Evolutionary conservation across 2,888 invertebrate genomes (phyloP).

Genomic region (Kuschelorhynchus macadamiae): DNA sequence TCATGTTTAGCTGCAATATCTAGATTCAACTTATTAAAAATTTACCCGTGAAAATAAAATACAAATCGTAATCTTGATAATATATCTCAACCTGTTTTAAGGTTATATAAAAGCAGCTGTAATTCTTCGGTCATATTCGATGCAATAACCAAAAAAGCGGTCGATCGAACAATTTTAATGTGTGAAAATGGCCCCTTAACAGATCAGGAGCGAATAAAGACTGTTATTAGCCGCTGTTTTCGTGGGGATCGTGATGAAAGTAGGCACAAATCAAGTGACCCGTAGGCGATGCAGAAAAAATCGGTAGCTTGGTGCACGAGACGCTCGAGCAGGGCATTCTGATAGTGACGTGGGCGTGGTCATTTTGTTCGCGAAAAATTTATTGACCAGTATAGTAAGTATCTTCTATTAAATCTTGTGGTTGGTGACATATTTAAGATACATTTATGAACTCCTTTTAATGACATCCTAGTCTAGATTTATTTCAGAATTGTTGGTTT

Average conservation of each 20-base stretch:
- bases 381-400: slow-evolving; percentile 16
- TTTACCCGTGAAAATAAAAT: too few relatives aligned
- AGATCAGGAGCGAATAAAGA: neutral
- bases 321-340: slow-evolving; percentile 17
- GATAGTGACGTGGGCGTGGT: slow-evolving; percentile 29
- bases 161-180: slow-evolving; percentile 12
- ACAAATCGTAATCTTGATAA: neutral
- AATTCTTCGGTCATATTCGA: slow-evolving; percentile 17
- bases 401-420: slow-evolving; percentile 12
- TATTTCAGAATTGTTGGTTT: too few relatives aligned
- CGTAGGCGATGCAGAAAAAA: slow-evolving; percentile 36
- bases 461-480: too few relatives aligned
- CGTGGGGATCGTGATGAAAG: slow-evolving; percentile 27
- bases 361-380: slow-evolving; percentile 20
- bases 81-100: slow-evolving; percentile 8
- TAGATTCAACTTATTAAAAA: too few relatives aligned
- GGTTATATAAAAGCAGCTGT: slow-evolving; percentile 15
- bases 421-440: too few relatives aligned
- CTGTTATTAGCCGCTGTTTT: slow-evolving; percentile 20
- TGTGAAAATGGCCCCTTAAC: slow-evolving; percentile 11
- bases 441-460: too few relatives aligned
- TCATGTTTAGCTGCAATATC: too few relatives aligned
- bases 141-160: slow-evolving; percentile 6
- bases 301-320: slow-evolving; percentile 33
- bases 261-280: slow-evolving; percentile 21